phyloP scores from a whole-genome alignment of 2,797 vertebrate genomes.

The Acomys russatus region DNA sequence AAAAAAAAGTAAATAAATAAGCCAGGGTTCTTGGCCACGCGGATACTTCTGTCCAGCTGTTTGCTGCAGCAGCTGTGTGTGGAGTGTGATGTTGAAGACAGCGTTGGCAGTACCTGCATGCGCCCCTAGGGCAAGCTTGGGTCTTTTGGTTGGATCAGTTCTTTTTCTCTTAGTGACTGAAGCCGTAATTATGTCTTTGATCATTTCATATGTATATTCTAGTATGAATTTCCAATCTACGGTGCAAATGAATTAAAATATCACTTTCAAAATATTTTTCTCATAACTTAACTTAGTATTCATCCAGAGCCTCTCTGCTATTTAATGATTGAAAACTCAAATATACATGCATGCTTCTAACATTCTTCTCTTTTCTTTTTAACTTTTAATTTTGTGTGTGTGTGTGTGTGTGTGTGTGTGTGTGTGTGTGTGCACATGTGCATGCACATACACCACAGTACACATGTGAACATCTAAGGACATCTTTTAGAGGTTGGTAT shows the following conservation, averaged over 20 bases:
- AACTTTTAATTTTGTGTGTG: neutral
- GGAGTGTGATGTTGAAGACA: neutral
- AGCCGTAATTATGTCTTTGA: conserved; percentile 53
- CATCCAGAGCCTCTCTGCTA: neutral
- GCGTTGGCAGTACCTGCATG: neutral
- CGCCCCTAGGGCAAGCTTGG: neutral
- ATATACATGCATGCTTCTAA: conserved; percentile 33
- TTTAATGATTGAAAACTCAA: conserved; percentile 9
- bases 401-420: neutral
- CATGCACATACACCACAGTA: neutral
- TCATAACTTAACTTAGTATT: conserved; percentile 30
- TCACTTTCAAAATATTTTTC: conserved; percentile 38
- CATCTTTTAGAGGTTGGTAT: neutral
- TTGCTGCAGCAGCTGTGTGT: neutral
- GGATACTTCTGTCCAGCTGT: neutral
- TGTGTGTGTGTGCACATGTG: neutral
- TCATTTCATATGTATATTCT: conserved; percentile 53
- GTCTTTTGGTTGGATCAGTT: neutral
- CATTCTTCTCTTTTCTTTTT: neutral
- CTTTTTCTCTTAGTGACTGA: conserved; percentile 5
- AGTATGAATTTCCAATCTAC: conserved; percentile 55
- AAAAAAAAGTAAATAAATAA: neutral
- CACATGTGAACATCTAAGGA: too few relatives aligned
- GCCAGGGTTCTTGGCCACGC: neutral
- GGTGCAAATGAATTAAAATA: conserved; percentile 40